Percentiles rank a stretch among this genome's conserved stretches.
phyloP scores from a whole-genome alignment of 1,140 invertebrate genomes.

The Drosophila rufa region DNA sequence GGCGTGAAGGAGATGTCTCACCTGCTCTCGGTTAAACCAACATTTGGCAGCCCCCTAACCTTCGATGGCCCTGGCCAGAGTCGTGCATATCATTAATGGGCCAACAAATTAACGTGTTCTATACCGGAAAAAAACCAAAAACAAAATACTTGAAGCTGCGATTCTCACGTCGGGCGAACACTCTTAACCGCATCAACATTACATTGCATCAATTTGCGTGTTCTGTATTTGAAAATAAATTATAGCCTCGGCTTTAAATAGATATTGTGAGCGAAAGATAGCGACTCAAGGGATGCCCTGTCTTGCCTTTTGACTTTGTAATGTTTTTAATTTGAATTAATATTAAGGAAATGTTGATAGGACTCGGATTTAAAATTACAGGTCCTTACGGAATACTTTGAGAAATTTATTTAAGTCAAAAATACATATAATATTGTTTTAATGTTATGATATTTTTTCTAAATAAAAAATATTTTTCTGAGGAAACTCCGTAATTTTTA shows the following conservation, averaged over 20 bases:
- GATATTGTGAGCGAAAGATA: neutral
- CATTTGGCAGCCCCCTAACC: conserved; percentile 18
- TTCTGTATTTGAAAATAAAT: conserved; percentile 59
- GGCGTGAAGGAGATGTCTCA: neutral
- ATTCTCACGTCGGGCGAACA: conserved; percentile 23
- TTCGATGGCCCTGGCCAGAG: conserved; percentile 17
- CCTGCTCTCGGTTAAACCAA: conserved; percentile 9
- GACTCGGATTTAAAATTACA: too few relatives aligned
- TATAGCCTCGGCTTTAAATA: conserved; percentile 19
- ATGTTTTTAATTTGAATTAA: too few relatives aligned
- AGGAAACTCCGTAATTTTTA: too few relatives aligned
- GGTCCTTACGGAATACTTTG: too few relatives aligned
- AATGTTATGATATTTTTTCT: too few relatives aligned
- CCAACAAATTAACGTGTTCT: conserved; percentile 77
- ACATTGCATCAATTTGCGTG: conserved; percentile 69
- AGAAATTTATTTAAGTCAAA: too few relatives aligned
- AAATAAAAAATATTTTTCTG: too few relatives aligned
- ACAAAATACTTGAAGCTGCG: conserved; percentile 8
- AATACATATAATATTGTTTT: too few relatives aligned
- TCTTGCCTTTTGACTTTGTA: too few relatives aligned
- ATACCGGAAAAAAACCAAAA: conserved; percentile 62
- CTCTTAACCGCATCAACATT: conserved; percentile 42
- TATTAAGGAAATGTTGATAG: too few relatives aligned
- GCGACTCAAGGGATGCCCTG: neutral
- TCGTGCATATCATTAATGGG: conserved; percentile 63